phyloP scores from a whole-genome alignment of 2,888 invertebrate species.

The Rhorus exstirpatorius region DNA sequence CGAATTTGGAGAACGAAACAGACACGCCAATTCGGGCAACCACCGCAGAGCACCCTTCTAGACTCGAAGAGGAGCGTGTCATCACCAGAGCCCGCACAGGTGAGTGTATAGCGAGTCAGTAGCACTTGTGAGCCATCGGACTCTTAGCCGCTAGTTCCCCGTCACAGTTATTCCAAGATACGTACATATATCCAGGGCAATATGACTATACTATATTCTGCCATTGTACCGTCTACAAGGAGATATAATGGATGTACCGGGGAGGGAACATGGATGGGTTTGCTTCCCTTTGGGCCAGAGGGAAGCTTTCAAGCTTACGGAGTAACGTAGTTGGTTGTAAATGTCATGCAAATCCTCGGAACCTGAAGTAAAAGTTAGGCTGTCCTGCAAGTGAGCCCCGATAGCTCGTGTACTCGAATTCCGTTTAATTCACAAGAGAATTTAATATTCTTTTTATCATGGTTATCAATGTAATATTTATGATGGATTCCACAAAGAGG shows the following conservation, averaged over 20 bases:
- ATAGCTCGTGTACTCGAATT: background rate
- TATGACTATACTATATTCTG: slow-evolving; percentile 13
- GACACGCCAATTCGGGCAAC: slow-evolving; percentile 38
- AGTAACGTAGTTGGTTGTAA: slow-evolving; percentile 45
- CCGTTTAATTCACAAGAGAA: no score
- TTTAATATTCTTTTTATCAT: no score
- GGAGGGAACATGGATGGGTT: background rate
- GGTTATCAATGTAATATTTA: no score
- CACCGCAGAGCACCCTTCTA: slow-evolving; percentile 21
- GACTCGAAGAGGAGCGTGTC: slow-evolving; percentile 34
- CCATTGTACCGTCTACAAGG: slow-evolving; percentile 2
- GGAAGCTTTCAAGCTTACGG: slow-evolving; percentile 54
- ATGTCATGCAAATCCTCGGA: slow-evolving; percentile 56
- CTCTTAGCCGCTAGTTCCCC: slow-evolving; percentile 24
- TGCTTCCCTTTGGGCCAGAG: slow-evolving; percentile 17
- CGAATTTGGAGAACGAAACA: slow-evolving; percentile 55
- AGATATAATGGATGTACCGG: slow-evolving; percentile 19
- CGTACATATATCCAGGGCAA: background rate
- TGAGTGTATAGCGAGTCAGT: slow-evolving; percentile 24
- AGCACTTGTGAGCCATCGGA: slow-evolving; percentile 8
- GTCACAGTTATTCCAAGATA: slow-evolving; percentile 53
- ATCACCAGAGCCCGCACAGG: slow-evolving; percentile 18
- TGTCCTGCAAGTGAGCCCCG: background rate
- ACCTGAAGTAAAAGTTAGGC: background rate
- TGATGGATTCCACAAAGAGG: no score